Conservation (phyloP, 2,113 vertebrate species). For the Chaetodon auriga region DNA sequence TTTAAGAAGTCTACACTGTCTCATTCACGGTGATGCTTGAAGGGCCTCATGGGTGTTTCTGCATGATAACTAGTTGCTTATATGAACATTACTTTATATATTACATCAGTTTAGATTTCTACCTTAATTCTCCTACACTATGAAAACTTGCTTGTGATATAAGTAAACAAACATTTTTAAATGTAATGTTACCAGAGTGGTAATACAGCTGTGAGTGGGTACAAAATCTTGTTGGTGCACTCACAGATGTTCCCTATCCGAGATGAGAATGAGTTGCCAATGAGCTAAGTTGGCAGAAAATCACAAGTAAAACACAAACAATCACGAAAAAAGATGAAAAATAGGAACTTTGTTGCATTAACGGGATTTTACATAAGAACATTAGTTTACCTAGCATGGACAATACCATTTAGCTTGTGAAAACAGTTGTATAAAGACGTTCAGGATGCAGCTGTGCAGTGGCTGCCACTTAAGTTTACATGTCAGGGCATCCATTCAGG, state of each 20-base stretch:
- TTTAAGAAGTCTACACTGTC: conserved; percentile 5
- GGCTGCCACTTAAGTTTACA: background rate
- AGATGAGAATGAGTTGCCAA: background rate
- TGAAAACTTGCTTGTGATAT: background rate
- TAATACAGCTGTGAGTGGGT: background rate
- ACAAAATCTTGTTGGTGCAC: background rate
- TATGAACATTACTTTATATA: background rate
- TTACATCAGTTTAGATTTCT: background rate
- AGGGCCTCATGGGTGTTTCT: no score
- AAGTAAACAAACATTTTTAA: background rate
- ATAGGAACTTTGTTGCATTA: background rate
- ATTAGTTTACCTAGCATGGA: background rate
- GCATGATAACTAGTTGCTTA: background rate
- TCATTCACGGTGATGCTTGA: background rate
- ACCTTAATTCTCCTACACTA: background rate
- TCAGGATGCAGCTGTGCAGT: background rate
- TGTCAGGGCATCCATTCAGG: background rate
- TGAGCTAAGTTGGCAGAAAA: background rate
- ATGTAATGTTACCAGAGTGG: background rate
- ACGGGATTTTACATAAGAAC: background rate
- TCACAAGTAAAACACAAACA: background rate
- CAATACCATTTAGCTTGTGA: background rate
- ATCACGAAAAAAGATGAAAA: background rate
- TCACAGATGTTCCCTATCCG: background rate
- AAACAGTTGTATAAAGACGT: background rate